Evolutionary conservation across 2,113 vertebrate genomes (phyloP), one percentile per base, ranked within the genome.

Genomic region (Aphelocoma coerulescens): DNA sequence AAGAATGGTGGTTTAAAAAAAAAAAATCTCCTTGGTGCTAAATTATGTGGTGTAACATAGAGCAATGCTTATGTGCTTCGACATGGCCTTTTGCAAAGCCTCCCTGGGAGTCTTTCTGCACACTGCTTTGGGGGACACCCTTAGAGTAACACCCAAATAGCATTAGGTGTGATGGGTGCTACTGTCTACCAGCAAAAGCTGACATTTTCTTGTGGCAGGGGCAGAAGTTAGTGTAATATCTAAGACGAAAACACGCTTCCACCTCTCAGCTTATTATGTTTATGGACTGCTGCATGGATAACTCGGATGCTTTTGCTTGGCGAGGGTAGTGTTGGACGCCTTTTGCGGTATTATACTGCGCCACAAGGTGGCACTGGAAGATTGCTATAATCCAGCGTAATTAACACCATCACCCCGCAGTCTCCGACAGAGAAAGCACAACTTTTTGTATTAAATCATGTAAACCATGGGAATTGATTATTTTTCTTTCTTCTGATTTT

Each of bases 351-450:
- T 88, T 88, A 51, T 2, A 14, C 12, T 23, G 5, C 13, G 7
- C 94, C 98, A 96, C 97, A 87, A 97, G 98, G 97, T 98, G 98
- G 97, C 97, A 93, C 72, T 96, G 14, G 91, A 98, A 98, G 97
- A 98, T 97, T 96, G 92, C 91, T 86, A 41, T 93, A 97, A 97
- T 93, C 80, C 82, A 12, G 39, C 3, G n/a, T 94, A 97, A 98
- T 97, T 97, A 97, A n/a, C 44, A 1, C 3, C 16, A 2, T 20
- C 39, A 37, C 16, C 17, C 20, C 3, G 3, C 43, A 33, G 68
- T 37, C 75, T 72, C 77, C 59, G 68, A 85, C 61, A 76, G 91
- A 74, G 79, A 82, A 66, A 80, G 57, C 55, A 63, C 30, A 63
- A 77, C 37, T 93, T 96, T 97, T 97, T 92, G 67, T 74, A 73